Conservation (phyloP, 2,113 vertebrate genomes). For the Tangachromis dhanisi region DNA sequence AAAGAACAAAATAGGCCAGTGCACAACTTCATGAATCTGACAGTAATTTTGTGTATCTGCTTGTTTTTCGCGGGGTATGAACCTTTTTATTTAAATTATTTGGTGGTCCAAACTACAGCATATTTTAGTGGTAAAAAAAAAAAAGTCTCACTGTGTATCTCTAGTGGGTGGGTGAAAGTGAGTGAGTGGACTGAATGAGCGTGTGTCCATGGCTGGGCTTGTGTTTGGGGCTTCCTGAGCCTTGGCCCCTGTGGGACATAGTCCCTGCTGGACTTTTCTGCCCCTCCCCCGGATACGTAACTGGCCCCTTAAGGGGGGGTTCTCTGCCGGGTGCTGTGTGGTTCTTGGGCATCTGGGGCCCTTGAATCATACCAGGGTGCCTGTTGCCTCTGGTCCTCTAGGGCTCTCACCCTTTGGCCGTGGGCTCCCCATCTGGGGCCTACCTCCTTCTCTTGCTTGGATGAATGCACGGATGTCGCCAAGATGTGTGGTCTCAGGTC, state of each 20-base stretch:
- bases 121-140: not conserved
- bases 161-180: not conserved
- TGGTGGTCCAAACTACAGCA: not conserved
- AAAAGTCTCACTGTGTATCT: fast-evolving
- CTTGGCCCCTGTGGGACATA: not conserved
- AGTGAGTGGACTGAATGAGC: not conserved
- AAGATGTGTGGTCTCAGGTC: not conserved
- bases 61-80: fast-evolving
- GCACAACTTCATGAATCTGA: not conserved
- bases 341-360: not conserved
- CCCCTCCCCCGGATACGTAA: fast-evolving
- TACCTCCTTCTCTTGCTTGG: not conserved
- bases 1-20: fast-evolving
- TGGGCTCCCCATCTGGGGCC: not conserved
- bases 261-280: not conserved
- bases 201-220: not conserved
- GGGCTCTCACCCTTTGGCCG: fast-evolving
- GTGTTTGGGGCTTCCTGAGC: not conserved
- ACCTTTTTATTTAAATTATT: not conserved
- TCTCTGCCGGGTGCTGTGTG: fast-evolving
- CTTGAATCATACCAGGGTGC: fast-evolving
- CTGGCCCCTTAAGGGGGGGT: fast-evolving
- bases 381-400: fast-evolving
- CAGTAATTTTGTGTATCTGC: not conserved
- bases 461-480: not conserved